Conservation (phyloP, 2,113 vertebrate species). For the Centrocercus urophasianus region DNA sequence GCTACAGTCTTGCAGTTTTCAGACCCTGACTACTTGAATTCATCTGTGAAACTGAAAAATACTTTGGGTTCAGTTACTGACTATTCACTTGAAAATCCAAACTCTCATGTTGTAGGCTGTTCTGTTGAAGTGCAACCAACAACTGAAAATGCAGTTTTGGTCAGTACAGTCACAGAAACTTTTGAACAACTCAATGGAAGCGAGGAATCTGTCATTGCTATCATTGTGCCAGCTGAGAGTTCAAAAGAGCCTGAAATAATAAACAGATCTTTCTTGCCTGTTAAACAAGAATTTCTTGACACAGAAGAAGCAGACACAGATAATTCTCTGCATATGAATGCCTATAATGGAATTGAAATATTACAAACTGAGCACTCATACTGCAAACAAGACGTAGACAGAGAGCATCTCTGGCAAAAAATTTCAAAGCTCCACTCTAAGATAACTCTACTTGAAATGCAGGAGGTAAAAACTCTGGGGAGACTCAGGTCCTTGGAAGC, state of each 20-base stretch:
- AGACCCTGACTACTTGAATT: conserved; percentile 53
- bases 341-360: conserved; percentile 55
- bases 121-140: conserved; percentile 66
- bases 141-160: conserved; percentile 67
- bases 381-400: conserved; percentile 81
- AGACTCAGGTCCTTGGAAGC: conserved; percentile 83
- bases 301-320: conserved; percentile 49
- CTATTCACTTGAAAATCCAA: conserved; percentile 48
- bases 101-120: conserved; percentile 23
- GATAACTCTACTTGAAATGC: conserved; percentile 83
- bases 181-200: conserved; percentile 69
- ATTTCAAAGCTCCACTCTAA: conserved; percentile 85
- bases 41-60: conserved; percentile 54
- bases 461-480: conserved; percentile 83
- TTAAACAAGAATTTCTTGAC: conserved; percentile 54
- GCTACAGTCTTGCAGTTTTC: conserved; percentile 64
- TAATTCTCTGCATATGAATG: neutral
- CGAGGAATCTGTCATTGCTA: conserved; percentile 76
- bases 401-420: conserved; percentile 85
- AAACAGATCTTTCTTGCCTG: conserved; percentile 46
- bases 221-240: conserved; percentile 74
- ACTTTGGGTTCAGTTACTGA: conserved; percentile 46
- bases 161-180: conserved; percentile 74
- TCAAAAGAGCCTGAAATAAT: conserved; percentile 40
- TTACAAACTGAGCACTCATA: conserved; percentile 86